These are phyloP conservation scores for Tenodera sinensis DNA, from an alignment of 2,888 invertebrate species.

Conservation along the genomic window DNA sequence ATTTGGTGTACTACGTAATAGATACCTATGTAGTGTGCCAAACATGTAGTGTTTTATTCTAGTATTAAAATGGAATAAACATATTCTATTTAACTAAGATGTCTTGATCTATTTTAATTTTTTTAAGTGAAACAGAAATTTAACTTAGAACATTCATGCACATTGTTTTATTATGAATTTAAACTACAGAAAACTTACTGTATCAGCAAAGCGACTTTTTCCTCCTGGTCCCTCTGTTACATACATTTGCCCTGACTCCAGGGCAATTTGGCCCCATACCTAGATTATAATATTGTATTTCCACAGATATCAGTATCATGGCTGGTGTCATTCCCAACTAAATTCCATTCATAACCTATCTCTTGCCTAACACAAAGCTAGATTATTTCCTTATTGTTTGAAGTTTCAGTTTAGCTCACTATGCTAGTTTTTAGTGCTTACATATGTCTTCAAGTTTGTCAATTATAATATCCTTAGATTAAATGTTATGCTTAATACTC, in stretches of 20 bases:
- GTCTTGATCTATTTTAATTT: too few relatives aligned
- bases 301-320: conserved; percentile 1
- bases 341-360: too few relatives aligned
- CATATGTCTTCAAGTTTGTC: not conserved
- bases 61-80: too few relatives aligned
- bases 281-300: conserved; percentile 49
- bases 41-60: too few relatives aligned
- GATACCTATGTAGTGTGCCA: too few relatives aligned
- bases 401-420: not conserved
- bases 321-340: not conserved
- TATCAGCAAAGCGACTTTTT: conserved; percentile 78
- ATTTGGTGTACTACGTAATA: too few relatives aligned
- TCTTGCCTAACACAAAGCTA: not conserved
- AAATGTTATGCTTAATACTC: not conserved
- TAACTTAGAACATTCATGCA: too few relatives aligned
- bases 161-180: too few relatives aligned
- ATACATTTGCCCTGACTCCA: conserved; percentile 83
- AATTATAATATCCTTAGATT: not conserved
- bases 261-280: conserved; percentile 85
- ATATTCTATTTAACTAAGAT: too few relatives aligned
- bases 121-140: too few relatives aligned
- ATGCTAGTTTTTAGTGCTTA: not conserved
- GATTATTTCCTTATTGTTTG: not conserved
- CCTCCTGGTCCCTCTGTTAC: conserved; percentile 64
- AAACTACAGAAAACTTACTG: conserved; percentile 56